These are phyloP conservation scores for Elmis aenea DNA, from an alignment of 2,888 invertebrate genomes.

Conservation along the genomic window DNA sequence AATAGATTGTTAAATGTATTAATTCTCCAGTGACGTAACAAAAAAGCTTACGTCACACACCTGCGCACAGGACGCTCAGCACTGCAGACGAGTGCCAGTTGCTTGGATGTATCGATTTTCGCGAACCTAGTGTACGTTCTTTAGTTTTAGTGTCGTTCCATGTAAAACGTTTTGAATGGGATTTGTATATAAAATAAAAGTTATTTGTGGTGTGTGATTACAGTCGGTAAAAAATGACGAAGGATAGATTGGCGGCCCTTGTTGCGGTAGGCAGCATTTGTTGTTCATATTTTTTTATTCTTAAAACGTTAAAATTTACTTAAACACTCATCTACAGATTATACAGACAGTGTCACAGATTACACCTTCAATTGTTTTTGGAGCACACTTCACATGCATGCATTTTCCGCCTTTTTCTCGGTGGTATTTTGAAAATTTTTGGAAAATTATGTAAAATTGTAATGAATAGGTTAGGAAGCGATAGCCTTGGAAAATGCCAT, in stretches of 20 bases:
- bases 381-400: too few species aligned
- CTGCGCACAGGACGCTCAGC: constrained; percentile 50
- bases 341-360: too few species aligned
- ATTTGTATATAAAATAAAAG: constrained; percentile 65
- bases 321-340: too few species aligned
- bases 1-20: constrained; percentile 21
- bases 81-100: constrained; percentile 59
- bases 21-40: constrained; percentile 38
- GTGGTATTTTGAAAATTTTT: too few species aligned
- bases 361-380: too few species aligned
- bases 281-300: too few species aligned
- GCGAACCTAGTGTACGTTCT: constrained; percentile 67
- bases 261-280: constrained; percentile 71
- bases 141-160: constrained; percentile 68
- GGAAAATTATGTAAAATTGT: too few species aligned
- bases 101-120: constrained; percentile 77
- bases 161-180: constrained; percentile 73
- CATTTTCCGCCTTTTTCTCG: too few species aligned
- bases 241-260: constrained; percentile 95
- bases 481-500: constrained; percentile 17
- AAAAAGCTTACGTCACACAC: constrained; percentile 41
- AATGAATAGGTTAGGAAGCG: constrained; percentile 37
- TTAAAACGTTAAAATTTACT: too few species aligned
- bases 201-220: constrained; percentile 63
- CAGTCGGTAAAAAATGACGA: constrained; percentile 72